Conservation (phyloP, 2,797 vertebrate genomes). For the Rhinichthys osculus region DNA sequence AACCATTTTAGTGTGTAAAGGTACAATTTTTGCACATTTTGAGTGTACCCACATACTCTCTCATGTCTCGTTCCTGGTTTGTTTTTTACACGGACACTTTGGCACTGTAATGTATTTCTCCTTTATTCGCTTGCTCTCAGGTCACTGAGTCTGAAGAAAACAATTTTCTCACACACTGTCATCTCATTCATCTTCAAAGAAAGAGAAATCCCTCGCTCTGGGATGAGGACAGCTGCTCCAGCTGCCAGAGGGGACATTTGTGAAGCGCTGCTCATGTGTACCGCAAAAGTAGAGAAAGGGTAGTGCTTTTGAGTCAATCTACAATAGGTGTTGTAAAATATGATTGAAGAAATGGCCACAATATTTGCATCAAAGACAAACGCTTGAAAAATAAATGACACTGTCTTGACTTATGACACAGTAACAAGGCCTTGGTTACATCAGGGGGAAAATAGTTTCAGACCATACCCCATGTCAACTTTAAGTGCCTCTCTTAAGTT, state of each 20-base stretch:
- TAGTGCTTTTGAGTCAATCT: neutral
- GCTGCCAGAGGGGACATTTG: constrained; percentile 28
- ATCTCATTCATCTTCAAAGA: constrained; percentile 50
- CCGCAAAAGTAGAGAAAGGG: neutral
- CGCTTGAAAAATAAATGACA: neutral
- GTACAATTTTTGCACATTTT: neutral
- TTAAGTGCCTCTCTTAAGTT: neutral
- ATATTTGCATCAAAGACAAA: neutral
- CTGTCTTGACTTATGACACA: neutral
- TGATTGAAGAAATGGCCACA: neutral
- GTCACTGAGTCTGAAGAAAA: constrained; percentile 62
- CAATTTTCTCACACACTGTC: constrained; percentile 41
- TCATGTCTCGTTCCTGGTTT: neutral
- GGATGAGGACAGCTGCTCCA: constrained; percentile 38
- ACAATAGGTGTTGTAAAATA: neutral
- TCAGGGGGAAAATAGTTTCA: neutral
- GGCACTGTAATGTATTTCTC: neutral
- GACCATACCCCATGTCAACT: neutral
- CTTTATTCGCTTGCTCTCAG: constrained; percentile 50
- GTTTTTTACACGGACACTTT: neutral
- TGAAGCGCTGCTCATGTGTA: neutral
- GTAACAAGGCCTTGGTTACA: neutral
- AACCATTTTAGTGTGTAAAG: neutral
- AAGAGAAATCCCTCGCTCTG: constrained; percentile 48
- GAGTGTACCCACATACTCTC: neutral